A percentile compares a stretch with the other conserved stretches of the same genome.
phyloP scores from a whole-genome alignment of 2,113 vertebrate genomes.

The Nyctereutes procyonoides region DNA sequence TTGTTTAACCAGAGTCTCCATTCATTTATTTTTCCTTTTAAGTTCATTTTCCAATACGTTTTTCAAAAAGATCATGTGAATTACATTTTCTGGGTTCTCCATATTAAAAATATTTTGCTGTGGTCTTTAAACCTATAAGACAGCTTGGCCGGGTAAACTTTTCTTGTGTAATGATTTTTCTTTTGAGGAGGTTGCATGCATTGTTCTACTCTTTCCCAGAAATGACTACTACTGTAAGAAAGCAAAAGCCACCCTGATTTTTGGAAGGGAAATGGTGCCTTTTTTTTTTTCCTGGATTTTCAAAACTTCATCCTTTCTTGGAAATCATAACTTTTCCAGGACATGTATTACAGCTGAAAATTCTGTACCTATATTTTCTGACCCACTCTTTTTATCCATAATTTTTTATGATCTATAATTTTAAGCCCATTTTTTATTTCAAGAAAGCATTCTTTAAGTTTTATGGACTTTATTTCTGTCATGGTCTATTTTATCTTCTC shows the following conservation, averaged over 20 bases:
- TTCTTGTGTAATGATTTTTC: not conserved
- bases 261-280: not conserved
- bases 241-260: not conserved
- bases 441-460: not conserved
- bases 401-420: not conserved
- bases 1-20: not conserved
- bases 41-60: not conserved
- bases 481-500: not conserved
- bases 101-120: not conserved
- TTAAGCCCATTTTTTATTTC: not conserved
- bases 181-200: not conserved
- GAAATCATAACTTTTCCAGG: not conserved
- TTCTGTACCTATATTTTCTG: constrained; percentile 11
- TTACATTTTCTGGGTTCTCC: not conserved
- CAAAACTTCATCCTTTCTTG: not conserved
- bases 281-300: not conserved
- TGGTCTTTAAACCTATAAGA: not conserved
- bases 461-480: not conserved
- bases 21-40: not conserved
- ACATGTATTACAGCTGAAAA: not conserved
- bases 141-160: not conserved
- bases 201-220: not conserved
- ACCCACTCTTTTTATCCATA: not conserved
- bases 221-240: not conserved
- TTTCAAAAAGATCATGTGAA: not conserved